phyloP scores from a whole-genome alignment of 2,797 vertebrate genomes.

The Tenualosa ilisha region DNA sequence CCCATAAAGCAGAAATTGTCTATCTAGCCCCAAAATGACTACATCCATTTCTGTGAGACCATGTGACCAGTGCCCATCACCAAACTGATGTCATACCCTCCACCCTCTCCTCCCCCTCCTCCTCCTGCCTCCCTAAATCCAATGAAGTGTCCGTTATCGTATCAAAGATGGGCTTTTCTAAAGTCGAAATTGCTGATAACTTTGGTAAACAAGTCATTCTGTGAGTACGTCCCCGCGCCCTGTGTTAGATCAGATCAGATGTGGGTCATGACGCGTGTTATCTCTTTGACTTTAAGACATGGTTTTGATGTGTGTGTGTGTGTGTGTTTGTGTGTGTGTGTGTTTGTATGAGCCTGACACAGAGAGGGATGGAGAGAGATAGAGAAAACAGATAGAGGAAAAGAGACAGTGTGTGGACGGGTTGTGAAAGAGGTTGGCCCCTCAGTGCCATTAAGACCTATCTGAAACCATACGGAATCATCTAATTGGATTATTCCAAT shows the following conservation, averaged over 20 bases:
- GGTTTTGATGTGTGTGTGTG: not conserved
- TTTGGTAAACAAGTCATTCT: not conserved
- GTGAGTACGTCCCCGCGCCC: not conserved
- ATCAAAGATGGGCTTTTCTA: not conserved
- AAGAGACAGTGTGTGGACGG: slow-evolving; percentile 11
- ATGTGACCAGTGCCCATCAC: not conserved
- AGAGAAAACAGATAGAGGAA: slow-evolving; percentile 26
- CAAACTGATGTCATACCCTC: not conserved
- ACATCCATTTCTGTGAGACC: not conserved
- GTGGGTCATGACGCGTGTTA: not conserved
- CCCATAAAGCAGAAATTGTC: not conserved
- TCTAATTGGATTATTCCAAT: slow-evolving; percentile 25
- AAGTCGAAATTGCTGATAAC: slow-evolving; percentile 1
- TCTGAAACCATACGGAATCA: slow-evolving; percentile 18
- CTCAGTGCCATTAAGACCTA: slow-evolving; percentile 18
- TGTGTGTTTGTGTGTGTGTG: not conserved
- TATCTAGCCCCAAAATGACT: not conserved
- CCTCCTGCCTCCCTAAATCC: not conserved
- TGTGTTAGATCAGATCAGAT: not conserved
- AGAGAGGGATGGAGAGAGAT: not conserved
- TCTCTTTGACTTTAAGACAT: slow-evolving; percentile 3
- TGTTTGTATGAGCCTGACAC: not conserved
- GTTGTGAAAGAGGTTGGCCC: not conserved
- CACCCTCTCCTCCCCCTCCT: not conserved
- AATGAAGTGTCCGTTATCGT: not conserved